phyloP scores from a whole-genome alignment of 1,140 invertebrate species.

The Zaprionus taronus region DNA sequence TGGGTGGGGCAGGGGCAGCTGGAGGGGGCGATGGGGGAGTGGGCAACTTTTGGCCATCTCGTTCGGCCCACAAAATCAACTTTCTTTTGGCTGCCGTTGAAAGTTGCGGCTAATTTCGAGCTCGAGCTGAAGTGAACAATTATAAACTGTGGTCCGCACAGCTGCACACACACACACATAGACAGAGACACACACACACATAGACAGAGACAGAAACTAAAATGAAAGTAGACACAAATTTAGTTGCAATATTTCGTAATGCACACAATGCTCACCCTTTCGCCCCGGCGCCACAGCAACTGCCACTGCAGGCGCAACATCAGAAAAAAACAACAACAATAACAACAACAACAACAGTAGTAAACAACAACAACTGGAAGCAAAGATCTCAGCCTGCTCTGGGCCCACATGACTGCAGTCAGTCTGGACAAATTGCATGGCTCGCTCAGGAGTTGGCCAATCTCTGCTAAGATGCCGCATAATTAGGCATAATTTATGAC shows the following conservation, averaged over 20 bases:
- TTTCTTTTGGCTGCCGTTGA: slow-evolving; percentile 55
- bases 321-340: background rate
- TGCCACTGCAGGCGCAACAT: slow-evolving; percentile 7
- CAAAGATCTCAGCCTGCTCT: slow-evolving; percentile 33
- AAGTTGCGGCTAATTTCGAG: slow-evolving; percentile 56
- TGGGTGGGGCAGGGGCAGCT: slow-evolving; percentile 9
- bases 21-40: slow-evolving; percentile 1
- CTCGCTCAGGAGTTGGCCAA: slow-evolving; percentile 64
- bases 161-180: slow-evolving; percentile 12
- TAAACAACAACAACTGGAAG: background rate
- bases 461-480: slow-evolving; percentile 77
- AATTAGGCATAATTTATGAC: slow-evolving; percentile 80
- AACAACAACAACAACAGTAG: background rate
- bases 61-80: slow-evolving; percentile 47
- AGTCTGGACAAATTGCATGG: slow-evolving; percentile 68
- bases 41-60: slow-evolving; percentile 26
- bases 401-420: slow-evolving; percentile 50
- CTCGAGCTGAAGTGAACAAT: slow-evolving; percentile 37
- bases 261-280: slow-evolving; percentile 38
- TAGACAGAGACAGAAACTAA: slow-evolving; percentile 8
- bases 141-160: slow-evolving; percentile 37
- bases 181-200: background rate
- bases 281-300: slow-evolving; percentile 21
- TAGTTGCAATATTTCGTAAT: slow-evolving; percentile 55
- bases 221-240: slow-evolving; percentile 57